A percentile compares a stretch with the other conserved stretches of the same genome.
These are phyloP conservation scores for Halcyon senegalensis DNA, from an alignment of 2,113 vertebrate species.

Conservation along the genomic window DNA sequence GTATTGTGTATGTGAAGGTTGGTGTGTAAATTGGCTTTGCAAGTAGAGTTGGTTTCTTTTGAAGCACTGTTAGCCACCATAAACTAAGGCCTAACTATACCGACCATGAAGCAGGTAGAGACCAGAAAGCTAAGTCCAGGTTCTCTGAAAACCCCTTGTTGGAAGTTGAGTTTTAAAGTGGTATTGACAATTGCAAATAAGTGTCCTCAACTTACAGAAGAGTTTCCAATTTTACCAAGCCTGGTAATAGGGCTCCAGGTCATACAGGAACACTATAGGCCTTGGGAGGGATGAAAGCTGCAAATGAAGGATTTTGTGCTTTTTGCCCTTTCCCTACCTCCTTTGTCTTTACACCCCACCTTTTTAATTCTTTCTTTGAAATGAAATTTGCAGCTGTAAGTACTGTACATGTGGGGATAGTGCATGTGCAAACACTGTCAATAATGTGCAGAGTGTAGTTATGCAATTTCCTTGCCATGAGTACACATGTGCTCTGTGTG, in stretches of 20 bases:
- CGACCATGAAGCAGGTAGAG: neutral
- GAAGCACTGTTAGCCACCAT: neutral
- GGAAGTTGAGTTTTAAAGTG: neutral
- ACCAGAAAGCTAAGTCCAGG: neutral
- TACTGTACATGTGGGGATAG: neutral
- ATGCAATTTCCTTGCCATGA: accelerated
- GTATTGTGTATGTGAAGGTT: neutral
- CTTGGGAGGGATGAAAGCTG: neutral
- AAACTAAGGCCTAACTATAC: neutral
- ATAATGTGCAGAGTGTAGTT: neutral
- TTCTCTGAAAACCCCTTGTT: neutral
- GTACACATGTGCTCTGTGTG: neutral
- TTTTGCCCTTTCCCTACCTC: neutral
- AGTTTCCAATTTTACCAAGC: neutral
- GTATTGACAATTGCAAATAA: neutral
- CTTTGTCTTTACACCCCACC: neutral
- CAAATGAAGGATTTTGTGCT: neutral
- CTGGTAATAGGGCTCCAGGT: neutral
- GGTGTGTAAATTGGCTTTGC: neutral
- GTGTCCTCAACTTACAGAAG: neutral
- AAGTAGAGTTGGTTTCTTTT: neutral
- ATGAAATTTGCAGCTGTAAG: neutral
- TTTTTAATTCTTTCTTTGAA: neutral
- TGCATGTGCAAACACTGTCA: neutral
- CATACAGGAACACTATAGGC: neutral